Conservation (phyloP, 2,113 vertebrate genomes). For the Colaptes auratus region DNA sequence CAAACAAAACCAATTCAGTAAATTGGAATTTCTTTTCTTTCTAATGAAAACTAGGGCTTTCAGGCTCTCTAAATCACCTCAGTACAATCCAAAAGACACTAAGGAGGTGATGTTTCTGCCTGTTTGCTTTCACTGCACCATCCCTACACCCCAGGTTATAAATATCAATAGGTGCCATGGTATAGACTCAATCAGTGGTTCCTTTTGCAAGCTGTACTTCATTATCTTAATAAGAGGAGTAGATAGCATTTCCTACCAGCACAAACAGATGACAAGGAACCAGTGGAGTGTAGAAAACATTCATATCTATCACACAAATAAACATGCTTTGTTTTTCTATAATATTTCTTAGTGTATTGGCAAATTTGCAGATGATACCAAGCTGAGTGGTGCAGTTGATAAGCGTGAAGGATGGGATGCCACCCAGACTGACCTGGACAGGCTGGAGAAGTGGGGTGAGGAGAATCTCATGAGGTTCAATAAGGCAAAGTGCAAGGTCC, state of each 20-base stretch:
- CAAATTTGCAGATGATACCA: neutral
- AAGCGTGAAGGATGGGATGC: no score
- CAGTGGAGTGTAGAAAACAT: neutral
- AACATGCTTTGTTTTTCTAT: neutral
- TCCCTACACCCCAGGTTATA: neutral
- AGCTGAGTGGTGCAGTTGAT: no score
- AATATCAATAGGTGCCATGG: neutral
- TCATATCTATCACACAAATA: neutral
- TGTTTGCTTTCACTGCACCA: neutral
- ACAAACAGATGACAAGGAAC: neutral
- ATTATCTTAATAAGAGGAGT: neutral
- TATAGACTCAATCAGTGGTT: neutral
- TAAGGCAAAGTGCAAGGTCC: no score
- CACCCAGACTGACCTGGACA: no score
- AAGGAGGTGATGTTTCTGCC: neutral
- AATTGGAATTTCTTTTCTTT: constrained; percentile 23
- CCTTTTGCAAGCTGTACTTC: neutral
- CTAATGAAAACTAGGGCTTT: constrained; percentile 24
- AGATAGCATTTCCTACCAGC: neutral
- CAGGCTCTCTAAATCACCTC: neutral
- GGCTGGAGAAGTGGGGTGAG: no score
- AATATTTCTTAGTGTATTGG: neutral
- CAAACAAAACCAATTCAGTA: constrained; percentile 7
- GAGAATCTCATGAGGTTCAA: no score
- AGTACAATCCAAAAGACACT: neutral